Evolutionary conservation across 2,888 invertebrate species (phyloP), one percentile per base, ranked within the genome.

Genomic region (Tholera decimalis): DNA sequence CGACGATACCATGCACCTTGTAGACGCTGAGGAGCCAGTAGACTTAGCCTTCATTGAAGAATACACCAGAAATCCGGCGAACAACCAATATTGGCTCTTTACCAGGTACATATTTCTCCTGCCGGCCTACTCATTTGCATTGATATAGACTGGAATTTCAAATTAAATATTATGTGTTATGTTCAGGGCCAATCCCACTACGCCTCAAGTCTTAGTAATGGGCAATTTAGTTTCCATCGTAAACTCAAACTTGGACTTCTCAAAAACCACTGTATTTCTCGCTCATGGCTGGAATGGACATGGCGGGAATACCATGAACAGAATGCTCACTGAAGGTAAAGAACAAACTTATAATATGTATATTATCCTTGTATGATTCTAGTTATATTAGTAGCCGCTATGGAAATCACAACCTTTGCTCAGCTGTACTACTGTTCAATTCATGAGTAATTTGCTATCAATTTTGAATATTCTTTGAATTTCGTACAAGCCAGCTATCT

Each of bases 261-360:
- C 62, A 9, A 91, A 85, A 63, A 76, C 65, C 0, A 89, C 89
- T 0, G 85, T 92, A 5, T 79, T 92, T 37, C 79, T 93, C 2
- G 84, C 84, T 44, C 93, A 93, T 39, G 93, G 93, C 0, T 93
- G 93, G 93, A 90, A 88, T 60, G 88, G 90, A 0, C 20, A 82
- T 69, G 90, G 91, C n/a, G 68, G 69, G 26, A 91, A 89, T 54
- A 33, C 28, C 1, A 85, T 92, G 85, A 92, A 88, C 57, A 74
- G 20, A 50, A 7, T 82, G n/a, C 82, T 93, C 3, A 87, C 82
- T 55, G 78, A 86, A 77, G 91, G 92, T 92, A 85, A 72, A n/a
- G n/a, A n/a, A n/a, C n/a, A n/a, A n/a, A n/a, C n/a, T n/a, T n/a
- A n/a, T n/a, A n/a, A n/a, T n/a, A n/a, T n/a, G n/a, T n/a, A n/a